Base-by-base conservation (phyloP, 2,888 invertebrate genomes). In the Caradrina kadenii region DNA sequence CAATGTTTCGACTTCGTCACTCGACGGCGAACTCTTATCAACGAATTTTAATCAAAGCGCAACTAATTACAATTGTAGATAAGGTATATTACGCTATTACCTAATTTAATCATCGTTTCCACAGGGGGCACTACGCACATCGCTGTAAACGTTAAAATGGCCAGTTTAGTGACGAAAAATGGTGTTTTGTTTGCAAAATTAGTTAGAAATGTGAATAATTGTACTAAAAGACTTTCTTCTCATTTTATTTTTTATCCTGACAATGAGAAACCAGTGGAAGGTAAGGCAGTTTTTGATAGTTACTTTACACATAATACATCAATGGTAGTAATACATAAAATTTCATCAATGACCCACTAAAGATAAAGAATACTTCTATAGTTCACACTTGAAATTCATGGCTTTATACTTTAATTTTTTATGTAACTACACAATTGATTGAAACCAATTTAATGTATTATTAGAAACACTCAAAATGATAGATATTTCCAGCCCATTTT, bases 221-320 rank as follows among this genome's bases (percentile, higher is more conserved):
- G 75, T 73, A 76, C 89, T 21, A 94, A 93, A 84, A 92, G 95
- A 72, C 79, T 93, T 48, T 92, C 94, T 45, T 96, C 96, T 15
- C 97, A 97, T 90, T 97, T 97, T 88, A 96, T 94, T 68, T 97
- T 97, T 86, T 94, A 93, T 73, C 96, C 97, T 0, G 97, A 97
- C 79, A 92, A 91, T 83, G 92, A 93, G 68, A 88, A 92, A 74
- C 96, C 96, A 8, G 91, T 95, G 53, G 92, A 95, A 91, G 96
- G 96, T 93, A 93, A 94, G 87, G 77, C 0, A 55, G 35, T 31
- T 15, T 0, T 45, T 45, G 45, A 45, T 17, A 45, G 45, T 45
- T 45, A 17, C 5, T 45, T 45, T 11, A 45, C 17, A 13, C 21
- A 42, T 59, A 17, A 1, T 31, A 56, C 53, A 19, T 13, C 19